Conservation (phyloP, 2,113 vertebrate genomes). For the Ophiodon elongatus region DNA sequence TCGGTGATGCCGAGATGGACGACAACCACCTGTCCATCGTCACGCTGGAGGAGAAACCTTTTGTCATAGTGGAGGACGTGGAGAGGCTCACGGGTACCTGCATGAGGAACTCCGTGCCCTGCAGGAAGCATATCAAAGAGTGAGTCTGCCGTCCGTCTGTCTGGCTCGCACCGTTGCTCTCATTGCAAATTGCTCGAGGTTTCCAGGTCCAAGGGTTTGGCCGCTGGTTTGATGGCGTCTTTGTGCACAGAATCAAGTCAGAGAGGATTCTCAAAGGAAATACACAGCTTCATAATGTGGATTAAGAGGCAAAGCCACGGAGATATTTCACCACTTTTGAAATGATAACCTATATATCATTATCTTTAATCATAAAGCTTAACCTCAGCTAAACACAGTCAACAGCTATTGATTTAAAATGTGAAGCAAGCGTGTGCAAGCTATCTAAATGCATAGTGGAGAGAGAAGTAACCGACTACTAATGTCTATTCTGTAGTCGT, state of each 20-base stretch:
- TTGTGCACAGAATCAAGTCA: too few species aligned
- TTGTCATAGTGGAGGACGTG: conserved; percentile 97
- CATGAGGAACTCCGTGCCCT: conserved; percentile 96
- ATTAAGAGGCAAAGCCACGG: too few species aligned
- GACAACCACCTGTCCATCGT: conserved; percentile 98
- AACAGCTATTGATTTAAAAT: background rate
- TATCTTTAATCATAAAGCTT: background rate
- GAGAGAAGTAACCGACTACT: background rate
- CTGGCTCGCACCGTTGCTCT: background rate
- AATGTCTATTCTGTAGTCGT: too few species aligned
- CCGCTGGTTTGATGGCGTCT: background rate
- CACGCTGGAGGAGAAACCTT: conserved; percentile 98
- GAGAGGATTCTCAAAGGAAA: too few species aligned
- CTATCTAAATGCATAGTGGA: background rate
- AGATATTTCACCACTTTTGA: background rate
- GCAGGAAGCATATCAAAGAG: conserved; percentile 96
- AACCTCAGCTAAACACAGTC: background rate
- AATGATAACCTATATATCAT: background rate
- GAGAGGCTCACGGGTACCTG: conserved; percentile 96
- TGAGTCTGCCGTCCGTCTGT: conserved; percentile 78
- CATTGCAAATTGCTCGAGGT: too few species aligned
- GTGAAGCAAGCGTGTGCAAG: too few species aligned
- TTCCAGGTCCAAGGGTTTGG: background rate
- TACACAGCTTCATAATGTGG: background rate
- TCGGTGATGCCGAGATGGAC: conserved; percentile 91